Conservation (phyloP, 2,888 invertebrate species). For the Neria commutata region DNA sequence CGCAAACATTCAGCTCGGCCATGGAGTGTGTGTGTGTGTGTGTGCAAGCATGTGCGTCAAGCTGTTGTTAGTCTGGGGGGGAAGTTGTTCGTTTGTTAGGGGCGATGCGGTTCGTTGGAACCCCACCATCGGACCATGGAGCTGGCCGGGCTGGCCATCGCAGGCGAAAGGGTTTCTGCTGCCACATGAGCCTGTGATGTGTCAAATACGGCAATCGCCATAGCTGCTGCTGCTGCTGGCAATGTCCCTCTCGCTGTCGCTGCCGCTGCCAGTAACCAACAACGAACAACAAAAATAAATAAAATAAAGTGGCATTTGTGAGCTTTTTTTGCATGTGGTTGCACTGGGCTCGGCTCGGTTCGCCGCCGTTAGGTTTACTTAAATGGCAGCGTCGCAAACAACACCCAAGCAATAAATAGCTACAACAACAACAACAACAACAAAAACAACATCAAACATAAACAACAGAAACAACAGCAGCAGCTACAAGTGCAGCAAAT, state of each 20-base stretch:
- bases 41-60: not conserved
- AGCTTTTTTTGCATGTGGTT: slow-evolving; percentile 6
- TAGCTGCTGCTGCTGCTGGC: no score
- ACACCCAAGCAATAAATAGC: slow-evolving; percentile 16
- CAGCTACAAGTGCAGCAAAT: slow-evolving; percentile 19
- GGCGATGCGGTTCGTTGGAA: not conserved
- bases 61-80: not conserved
- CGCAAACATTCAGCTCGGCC: slow-evolving; percentile 30
- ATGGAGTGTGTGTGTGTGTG: not conserved
- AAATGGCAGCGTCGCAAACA: slow-evolving; percentile 17
- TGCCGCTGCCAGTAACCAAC: no score
- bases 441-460: slow-evolving; percentile 13
- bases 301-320: slow-evolving; percentile 22
- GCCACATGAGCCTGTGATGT: not conserved
- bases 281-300: slow-evolving; percentile 14
- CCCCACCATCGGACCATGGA: no score
- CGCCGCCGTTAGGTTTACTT: no score
- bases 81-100: not conserved
- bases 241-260: no score
- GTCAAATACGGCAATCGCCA: no score
- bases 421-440: slow-evolving; percentile 18
- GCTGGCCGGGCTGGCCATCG: no score
- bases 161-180: no score
- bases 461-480: slow-evolving; percentile 14
- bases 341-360: no score